Evolutionary conservation across 2,797 vertebrate species (phyloP), one percentile per base, ranked within the genome.

Genomic region (Pyrocephalus nanus): DNA sequence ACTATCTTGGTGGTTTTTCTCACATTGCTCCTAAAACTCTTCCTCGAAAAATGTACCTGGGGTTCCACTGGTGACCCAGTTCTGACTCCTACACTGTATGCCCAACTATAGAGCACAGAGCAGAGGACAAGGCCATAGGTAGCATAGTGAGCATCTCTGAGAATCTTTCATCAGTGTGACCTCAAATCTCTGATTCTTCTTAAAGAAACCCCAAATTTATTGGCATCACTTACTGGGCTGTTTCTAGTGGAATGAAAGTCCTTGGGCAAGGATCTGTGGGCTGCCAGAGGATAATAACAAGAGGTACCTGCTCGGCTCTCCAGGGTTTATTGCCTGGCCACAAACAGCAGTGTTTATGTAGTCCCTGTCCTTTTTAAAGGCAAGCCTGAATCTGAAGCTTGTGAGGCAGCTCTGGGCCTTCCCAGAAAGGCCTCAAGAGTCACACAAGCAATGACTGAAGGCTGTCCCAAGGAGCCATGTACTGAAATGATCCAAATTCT

Each of bases 1-100:
- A 18, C 53, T 64, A n/a, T 88, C 79, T 83, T 51, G 12, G 50
- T 86, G 66, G 6, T 15, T 81, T 90, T 90, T 83, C 55, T 92
- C 60, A 83, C 69, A 79, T 30, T 85, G 21, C 17, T 90, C 19
- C 30, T 53, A 76, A 64, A 90, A 84, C 18, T 34, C 18, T 76
- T 91, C 6, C 53, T 38, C 36, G 57, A 45, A 58, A 78, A 84
- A 73, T 4, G 36, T 40, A 47, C 0, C 0, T 18, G 18, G 32
- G 20, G 22, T 88, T 60, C 15, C 32, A n/a, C 27, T 34, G 47
- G 60, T 71, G 61, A 90, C 15, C 34, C 70, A 47, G 13, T 51
- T 86, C 51, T 88, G 45, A 42, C 5, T 75, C n/a, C 72, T 51
- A 34, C 85, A 42, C 21, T 2, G 0, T 21, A 27, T 1, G 4